Evolutionary conservation across 2,888 invertebrate species (phyloP).

Genomic region (Dichetophora obliterata): DNA sequence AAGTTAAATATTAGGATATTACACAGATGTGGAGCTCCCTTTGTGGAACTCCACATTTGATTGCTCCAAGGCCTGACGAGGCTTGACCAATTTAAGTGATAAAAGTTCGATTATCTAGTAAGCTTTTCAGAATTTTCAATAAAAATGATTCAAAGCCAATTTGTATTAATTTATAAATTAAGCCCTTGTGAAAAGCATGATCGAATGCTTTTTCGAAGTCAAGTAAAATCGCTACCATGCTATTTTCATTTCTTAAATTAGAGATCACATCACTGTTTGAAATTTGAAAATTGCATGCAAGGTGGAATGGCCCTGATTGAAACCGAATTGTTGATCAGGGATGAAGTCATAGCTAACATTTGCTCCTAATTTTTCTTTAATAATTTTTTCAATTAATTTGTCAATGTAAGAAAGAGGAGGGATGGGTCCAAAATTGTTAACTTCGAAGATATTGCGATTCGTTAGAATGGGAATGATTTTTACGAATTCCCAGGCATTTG

Average conservation of each 20-base stretch:
- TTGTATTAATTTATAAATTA: constrained; percentile 20
- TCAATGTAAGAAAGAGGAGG: constrained; percentile 23
- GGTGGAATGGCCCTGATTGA: too few relatives aligned
- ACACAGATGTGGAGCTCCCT: constrained; percentile 42
- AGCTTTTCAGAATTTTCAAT: constrained; percentile 3
- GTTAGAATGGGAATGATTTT: constrained; percentile 11
- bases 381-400: constrained; percentile 20
- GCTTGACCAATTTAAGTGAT: constrained; percentile 24
- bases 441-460: not conserved
- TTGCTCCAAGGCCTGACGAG: not conserved
- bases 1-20: constrained; percentile 43
- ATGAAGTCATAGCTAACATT: constrained; percentile 10
- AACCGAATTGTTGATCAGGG: constrained; percentile 38
- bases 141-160: constrained; percentile 26
- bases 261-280: constrained; percentile 35
- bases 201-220: constrained; percentile 41
- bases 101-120: constrained; percentile 28
- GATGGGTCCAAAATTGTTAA: constrained; percentile 20
- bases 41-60: constrained; percentile 39
- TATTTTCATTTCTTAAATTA: constrained; percentile 10
- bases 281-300: constrained; percentile 40
- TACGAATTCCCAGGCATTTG: constrained; percentile 4
- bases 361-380: constrained; percentile 19
- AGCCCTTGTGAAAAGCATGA: constrained; percentile 32
- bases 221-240: constrained; percentile 36